Conservation (phyloP, 2,797 vertebrate genomes). For the Ctenopoma multispine region DNA sequence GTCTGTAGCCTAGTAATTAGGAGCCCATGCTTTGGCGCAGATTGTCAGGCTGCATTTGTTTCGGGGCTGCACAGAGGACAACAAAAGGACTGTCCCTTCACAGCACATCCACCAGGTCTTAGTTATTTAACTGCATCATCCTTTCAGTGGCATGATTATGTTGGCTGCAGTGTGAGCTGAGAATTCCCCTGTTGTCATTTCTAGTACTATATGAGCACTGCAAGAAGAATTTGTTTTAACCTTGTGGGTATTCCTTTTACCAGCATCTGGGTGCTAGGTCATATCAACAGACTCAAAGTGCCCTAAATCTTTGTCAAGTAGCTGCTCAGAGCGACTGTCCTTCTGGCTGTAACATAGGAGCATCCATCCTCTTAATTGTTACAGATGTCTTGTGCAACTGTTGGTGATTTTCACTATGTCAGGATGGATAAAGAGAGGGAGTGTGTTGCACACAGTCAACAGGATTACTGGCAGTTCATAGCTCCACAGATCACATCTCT, state of each 20-base stretch:
- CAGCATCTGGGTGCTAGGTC: conserved; percentile 48
- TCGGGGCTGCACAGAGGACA: conserved; percentile 64
- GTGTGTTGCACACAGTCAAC: conserved; percentile 41
- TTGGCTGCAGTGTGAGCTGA: conserved; percentile 53
- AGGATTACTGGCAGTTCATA: conserved; percentile 47
- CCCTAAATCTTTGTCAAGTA: conserved; percentile 39
- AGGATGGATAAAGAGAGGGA: conserved; percentile 30
- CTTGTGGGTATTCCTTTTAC: conserved; percentile 26
- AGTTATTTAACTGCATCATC: conserved; percentile 63
- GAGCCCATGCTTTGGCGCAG: conserved; percentile 62
- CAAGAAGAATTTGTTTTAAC: conserved; percentile 57
- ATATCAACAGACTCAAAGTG: conserved; percentile 53
- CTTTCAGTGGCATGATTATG: conserved; percentile 67
- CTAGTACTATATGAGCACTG: conserved; percentile 57
- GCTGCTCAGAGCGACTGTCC: conserved; percentile 27
- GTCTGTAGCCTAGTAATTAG: conserved; percentile 66
- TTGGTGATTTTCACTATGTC: conserved; percentile 29
- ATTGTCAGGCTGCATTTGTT: conserved; percentile 73
- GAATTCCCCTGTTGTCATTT: conserved; percentile 72
- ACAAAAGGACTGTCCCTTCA: conserved; percentile 69
- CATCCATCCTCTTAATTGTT: conserved; percentile 36
- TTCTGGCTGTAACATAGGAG: conserved; percentile 18
- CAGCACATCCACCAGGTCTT: conserved; percentile 54
- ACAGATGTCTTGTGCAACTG: conserved; percentile 48
- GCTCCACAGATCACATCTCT: conserved; percentile 48